Evolutionary conservation across 1,140 invertebrate genomes (phyloP), one percentile per base, ranked within the genome.

Genomic region (Microvelia longipes): DNA sequence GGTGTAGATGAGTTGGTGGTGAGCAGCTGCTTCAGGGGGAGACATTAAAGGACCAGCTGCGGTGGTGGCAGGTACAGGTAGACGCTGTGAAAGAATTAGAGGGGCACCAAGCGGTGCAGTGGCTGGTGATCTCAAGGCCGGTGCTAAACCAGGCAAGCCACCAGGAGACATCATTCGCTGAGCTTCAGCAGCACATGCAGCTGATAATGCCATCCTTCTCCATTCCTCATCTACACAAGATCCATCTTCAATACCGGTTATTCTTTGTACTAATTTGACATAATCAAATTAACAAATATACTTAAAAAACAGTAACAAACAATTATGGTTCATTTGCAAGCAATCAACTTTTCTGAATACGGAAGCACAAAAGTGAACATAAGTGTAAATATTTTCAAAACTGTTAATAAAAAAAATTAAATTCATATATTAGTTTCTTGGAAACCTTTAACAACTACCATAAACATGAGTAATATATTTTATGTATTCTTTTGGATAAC

Each of bases 71-170:
- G 88, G 89, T 26, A 90, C 89, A 5, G 87, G 90, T 84, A 93
- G 88, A 71, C 92, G 85, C 66, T 92, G 91, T 28, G 92, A 92
- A 71, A 94, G 84, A 73, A 95, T 94, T 75, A 95, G 80, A 13
- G 93, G 92, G 2, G 92, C 91, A 19, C 91, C 91, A 68, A 90
- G 77, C 15, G 88, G 89, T 25, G 88, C 83, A 66, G 82, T 83
- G 65, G 83, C 85, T 1, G 87, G 85, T 74, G 89, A 82, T 79
- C 92, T 80, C 72, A 84, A 83, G 67, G 86, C 84, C 71, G 84
- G 83, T 65, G 85, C 82, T 70, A 86, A 79, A 62, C 84, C 77
- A 69, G 82, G 85, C 71, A 81, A 83, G 68, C 77, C 81, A 69
- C 77, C 80, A 0, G 87, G 86, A 35, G 86, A 86, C 67, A 92